Percentiles rank a stretch among this genome's conserved stretches.
These are phyloP conservation scores for Pitangus sulphuratus DNA, from an alignment of 2,797 vertebrate species.

Conservation along the genomic window DNA sequence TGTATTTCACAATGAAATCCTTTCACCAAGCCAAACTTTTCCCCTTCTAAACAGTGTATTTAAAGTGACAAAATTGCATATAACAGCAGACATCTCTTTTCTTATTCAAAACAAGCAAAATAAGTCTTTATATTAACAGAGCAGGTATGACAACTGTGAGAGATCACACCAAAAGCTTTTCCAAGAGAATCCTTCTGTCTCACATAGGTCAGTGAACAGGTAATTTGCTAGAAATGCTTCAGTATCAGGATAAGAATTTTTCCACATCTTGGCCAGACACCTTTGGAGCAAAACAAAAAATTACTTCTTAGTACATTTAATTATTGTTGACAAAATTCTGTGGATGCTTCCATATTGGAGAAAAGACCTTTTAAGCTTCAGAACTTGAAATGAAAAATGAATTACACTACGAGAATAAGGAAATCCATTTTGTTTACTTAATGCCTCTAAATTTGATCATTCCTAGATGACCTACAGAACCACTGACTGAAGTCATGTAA, in stretches of 20 bases:
- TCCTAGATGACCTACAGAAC: background rate
- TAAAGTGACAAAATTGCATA: background rate
- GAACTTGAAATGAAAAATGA: background rate
- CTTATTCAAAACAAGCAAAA: background rate
- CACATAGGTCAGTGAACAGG: background rate
- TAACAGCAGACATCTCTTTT: background rate
- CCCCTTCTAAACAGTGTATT: background rate
- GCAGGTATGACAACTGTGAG: background rate
- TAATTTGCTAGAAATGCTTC: background rate
- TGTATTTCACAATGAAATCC: background rate
- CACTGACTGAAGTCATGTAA: background rate
- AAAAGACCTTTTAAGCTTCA: background rate
- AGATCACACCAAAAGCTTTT: background rate
- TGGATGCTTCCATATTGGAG: background rate
- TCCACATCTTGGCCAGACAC: background rate
- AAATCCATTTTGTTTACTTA: background rate
- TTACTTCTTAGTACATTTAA: background rate
- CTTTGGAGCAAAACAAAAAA: background rate
- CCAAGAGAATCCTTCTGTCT: background rate
- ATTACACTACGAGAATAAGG: background rate
- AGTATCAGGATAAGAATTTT: background rate
- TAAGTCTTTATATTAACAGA: background rate
- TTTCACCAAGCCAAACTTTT: background rate
- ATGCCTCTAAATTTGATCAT: background rate
- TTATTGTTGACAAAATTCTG: background rate